These are phyloP conservation scores for Apodemia zela DNA, from an alignment of 2,888 invertebrate species.

Conservation along the genomic window DNA sequence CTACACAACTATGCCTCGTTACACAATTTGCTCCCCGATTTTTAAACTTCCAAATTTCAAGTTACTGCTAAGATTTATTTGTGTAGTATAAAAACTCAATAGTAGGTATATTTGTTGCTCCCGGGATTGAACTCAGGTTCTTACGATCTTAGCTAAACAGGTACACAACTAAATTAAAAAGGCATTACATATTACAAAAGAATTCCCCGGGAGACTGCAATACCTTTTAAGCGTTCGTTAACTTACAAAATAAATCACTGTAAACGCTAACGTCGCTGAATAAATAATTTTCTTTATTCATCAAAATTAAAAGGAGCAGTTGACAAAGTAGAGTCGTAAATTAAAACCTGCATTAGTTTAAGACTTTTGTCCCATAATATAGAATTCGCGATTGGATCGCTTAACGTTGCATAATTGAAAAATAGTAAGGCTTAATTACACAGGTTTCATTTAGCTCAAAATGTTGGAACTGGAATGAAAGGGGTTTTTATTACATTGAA, in stretches of 20 bases:
- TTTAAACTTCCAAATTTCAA: too few species aligned
- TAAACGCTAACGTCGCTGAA: conserved; percentile 68
- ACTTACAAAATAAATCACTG: conserved; percentile 69
- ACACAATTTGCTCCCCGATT: too few species aligned
- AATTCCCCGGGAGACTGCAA: conserved; percentile 54
- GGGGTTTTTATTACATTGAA: background rate
- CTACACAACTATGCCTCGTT: too few species aligned
- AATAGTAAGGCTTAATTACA: conserved; percentile 2
- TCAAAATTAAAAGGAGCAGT: conserved; percentile 77
- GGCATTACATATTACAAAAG: conserved; percentile 56
- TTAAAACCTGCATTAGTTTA: conserved; percentile 65
- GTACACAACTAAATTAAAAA: too few species aligned
- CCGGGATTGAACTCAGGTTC: too few species aligned
- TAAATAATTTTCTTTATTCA: conserved; percentile 79
- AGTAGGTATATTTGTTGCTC: too few species aligned
- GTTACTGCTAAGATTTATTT: too few species aligned
- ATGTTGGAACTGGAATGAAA: background rate
- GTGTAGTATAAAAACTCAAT: too few species aligned
- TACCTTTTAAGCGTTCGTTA: conserved; percentile 59
- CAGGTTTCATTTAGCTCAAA: conserved; percentile 7
- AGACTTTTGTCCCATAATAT: conserved; percentile 15
- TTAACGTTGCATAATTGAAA: conserved; percentile 5
- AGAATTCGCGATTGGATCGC: conserved; percentile 4
- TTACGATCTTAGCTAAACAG: too few species aligned
- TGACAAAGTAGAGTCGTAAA: conserved; percentile 72